Evolutionary conservation across 2,888 invertebrate genomes (phyloP).

Genomic region (Cantharis flavilabris): DNA sequence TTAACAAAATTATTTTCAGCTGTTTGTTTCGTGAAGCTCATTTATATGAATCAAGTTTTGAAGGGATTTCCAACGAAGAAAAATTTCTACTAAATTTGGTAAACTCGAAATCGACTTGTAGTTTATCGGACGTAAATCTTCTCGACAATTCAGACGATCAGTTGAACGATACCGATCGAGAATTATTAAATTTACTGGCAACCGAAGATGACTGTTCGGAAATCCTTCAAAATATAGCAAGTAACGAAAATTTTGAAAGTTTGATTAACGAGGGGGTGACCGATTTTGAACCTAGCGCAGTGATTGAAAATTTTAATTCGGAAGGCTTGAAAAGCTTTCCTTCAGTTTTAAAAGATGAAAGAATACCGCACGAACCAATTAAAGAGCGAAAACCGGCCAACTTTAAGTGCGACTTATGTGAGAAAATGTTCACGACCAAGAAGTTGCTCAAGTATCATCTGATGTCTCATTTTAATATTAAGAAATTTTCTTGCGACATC

Average conservation of each 20-base stretch:
- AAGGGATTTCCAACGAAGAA: neutral
- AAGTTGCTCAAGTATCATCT: conserved; percentile 49
- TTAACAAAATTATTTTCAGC: conserved; percentile 38
- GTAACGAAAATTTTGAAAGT: conserved; percentile 48
- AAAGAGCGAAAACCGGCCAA: conserved; percentile 10
- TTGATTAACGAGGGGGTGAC: conserved; percentile 42
- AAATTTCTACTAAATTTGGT: conserved; percentile 42
- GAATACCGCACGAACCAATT: conserved; percentile 3
- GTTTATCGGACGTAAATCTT: conserved; percentile 38
- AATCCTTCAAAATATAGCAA: conserved; percentile 50
- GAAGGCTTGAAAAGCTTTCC: neutral
- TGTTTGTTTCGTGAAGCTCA: conserved; percentile 36
- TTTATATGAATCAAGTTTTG: conserved; percentile 35
- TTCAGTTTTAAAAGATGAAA: neutral
- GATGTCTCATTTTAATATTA: conserved; percentile 45
- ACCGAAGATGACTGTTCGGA: conserved; percentile 51
- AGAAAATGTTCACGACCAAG: conserved; percentile 45
- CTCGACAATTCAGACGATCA: conserved; percentile 46
- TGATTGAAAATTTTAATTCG: neutral
- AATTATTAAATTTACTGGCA: conserved; percentile 49
- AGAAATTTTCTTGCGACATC: conserved; percentile 46
- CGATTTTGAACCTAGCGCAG: conserved; percentile 36
- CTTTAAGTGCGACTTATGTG: conserved; percentile 48
- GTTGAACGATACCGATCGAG: conserved; percentile 49
- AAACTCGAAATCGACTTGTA: conserved; percentile 35